Evolutionary conservation across 2,113 vertebrate species (phyloP).

Genomic region (Thunnus thynnus): DNA sequence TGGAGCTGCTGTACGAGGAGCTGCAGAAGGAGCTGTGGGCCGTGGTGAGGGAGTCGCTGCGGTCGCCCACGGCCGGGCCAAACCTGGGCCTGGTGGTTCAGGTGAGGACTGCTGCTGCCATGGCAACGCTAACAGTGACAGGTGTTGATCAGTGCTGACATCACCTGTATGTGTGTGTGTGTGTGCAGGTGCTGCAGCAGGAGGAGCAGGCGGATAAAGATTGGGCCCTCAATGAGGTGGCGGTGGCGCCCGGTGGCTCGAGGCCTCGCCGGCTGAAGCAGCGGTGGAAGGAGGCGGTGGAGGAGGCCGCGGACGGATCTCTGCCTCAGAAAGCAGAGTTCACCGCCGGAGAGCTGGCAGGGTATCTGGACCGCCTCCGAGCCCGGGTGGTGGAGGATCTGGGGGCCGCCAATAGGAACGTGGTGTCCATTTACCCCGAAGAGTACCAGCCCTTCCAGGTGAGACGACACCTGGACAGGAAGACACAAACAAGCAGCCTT

Average conservation of each 20-base stretch:
- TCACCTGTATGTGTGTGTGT: not conserved
- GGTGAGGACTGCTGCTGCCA: conserved; percentile 48
- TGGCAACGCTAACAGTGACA: not conserved
- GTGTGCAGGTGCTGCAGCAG: conserved; percentile 87
- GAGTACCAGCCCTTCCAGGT: conserved; percentile 86
- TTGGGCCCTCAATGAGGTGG: conserved; percentile 38
- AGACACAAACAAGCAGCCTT: not conserved
- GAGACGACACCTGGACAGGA: not conserved
- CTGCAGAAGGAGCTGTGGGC: conserved; percentile 92
- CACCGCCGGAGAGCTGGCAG: conserved; percentile 68
- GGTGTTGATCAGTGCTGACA: not conserved
- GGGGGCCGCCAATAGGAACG: conserved; percentile 85
- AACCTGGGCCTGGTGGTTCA: conserved; percentile 88
- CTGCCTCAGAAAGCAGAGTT: conserved; percentile 81
- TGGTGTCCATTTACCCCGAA: conserved; percentile 88
- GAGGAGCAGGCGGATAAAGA: conserved; percentile 87
- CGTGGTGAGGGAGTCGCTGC: conserved; percentile 88
- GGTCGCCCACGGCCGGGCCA: conserved; percentile 79
- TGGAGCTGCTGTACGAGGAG: conserved; percentile 91
- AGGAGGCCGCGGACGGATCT: conserved; percentile 78
- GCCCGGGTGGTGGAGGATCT: conserved; percentile 87
- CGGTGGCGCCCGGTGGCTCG: conserved; percentile 37
- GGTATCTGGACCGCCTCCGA: conserved; percentile 84
- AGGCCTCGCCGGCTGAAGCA: conserved; percentile 84
- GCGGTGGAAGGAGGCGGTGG: conserved; percentile 88